Percentiles rank a stretch among this genome's conserved stretches.
Evolutionary conservation across 2,113 vertebrate genomes (phyloP).

Genomic region (Epinephelus lanceolatus): DNA sequence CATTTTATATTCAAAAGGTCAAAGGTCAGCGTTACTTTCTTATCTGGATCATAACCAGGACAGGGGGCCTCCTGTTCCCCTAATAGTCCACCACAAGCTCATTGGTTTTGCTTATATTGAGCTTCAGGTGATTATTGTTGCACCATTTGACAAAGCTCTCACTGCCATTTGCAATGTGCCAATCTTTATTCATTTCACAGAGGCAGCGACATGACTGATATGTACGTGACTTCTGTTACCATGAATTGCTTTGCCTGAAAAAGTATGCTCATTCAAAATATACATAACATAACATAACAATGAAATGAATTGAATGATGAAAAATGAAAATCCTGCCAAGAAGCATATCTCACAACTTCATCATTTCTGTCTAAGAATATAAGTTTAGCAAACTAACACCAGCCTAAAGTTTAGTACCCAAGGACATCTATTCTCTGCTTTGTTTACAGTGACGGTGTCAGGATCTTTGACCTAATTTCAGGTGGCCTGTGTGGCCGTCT

Average conservation of each 20-base stretch:
- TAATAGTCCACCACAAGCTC: too few species aligned
- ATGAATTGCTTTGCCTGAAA: neutral
- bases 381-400: neutral
- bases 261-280: neutral
- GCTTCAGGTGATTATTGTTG: too few species aligned
- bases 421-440: conserved; percentile 18
- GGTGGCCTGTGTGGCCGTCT: neutral
- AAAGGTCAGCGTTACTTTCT: too few species aligned
- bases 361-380: too few species aligned
- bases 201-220: neutral
- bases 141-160: too few species aligned
- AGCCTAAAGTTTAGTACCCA: neutral
- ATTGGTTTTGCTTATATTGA: too few species aligned
- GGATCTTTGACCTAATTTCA: conserved; percentile 54
- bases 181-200: neutral
- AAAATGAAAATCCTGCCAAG: neutral
- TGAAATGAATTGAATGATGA: neutral
- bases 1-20: too few species aligned
- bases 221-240: neutral
- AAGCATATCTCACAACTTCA: neutral
- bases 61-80: too few species aligned
- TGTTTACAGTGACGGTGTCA: neutral
- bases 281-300: neutral
- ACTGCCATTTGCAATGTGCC: neutral
- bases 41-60: too few species aligned